phyloP scores from a whole-genome alignment of 2,797 vertebrate genomes.

The Enteromius viviparus region DNA sequence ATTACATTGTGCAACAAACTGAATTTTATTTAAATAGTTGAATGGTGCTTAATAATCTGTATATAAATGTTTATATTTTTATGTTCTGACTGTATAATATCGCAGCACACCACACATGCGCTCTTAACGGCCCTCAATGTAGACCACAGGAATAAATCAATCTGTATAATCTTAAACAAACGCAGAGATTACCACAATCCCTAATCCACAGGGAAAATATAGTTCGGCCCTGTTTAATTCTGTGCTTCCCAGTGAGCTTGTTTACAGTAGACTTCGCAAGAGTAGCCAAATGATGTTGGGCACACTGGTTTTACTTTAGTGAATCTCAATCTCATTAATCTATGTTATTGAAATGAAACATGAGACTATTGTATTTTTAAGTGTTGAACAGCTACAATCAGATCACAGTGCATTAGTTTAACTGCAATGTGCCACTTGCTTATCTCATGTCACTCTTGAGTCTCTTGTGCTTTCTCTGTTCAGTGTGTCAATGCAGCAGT shows the following conservation, averaged over 20 bases:
- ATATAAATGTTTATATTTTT: neutral
- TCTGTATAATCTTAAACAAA: slow-evolving; percentile 66
- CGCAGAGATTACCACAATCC: slow-evolving; percentile 70
- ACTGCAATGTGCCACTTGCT: neutral
- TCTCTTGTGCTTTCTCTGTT: neutral
- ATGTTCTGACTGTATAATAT: neutral
- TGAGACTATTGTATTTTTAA: neutral
- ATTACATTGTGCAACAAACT: neutral
- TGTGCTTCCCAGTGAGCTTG: slow-evolving; percentile 57
- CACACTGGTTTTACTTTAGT: neutral
- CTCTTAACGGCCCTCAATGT: neutral
- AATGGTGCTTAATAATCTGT: neutral
- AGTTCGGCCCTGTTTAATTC: slow-evolving; percentile 56
- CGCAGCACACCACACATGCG: neutral
- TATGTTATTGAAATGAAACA: neutral
- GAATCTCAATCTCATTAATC: neutral
- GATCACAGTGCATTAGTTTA: neutral
- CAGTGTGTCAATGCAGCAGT: slow-evolving; percentile 40
- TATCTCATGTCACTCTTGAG: neutral
- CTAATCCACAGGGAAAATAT: slow-evolving; percentile 66
- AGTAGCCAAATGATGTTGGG: neutral
- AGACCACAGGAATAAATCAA: slow-evolving; percentile 51
- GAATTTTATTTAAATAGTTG: neutral
- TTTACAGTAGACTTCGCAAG: slow-evolving; percentile 1
- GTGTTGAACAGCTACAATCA: neutral